Conservation (phyloP, 2,888 invertebrate genomes). For the Diploptera punctata region DNA sequence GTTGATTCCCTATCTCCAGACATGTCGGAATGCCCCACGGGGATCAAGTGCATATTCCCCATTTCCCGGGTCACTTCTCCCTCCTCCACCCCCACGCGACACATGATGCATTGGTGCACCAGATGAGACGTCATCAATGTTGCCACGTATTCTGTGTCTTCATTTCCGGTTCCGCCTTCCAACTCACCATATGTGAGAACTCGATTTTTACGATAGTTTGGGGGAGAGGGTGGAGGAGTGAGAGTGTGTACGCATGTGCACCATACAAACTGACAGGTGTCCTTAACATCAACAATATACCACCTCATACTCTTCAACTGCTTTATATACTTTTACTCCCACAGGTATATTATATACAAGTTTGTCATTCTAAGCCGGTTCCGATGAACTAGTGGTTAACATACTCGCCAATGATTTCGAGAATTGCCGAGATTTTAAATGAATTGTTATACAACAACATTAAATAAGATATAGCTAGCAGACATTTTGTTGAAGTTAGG, state of each 20-base stretch:
- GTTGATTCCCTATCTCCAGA: background rate
- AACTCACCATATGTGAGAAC: slow-evolving; percentile 24
- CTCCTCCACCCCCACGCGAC: slow-evolving; percentile 24
- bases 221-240: background rate
- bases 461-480: no score
- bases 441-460: no score
- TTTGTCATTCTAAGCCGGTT: no score
- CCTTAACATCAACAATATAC: no score
- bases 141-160: slow-evolving; percentile 30
- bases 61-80: slow-evolving; percentile 39
- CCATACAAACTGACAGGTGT: background rate
- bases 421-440: no score
- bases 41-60: slow-evolving; percentile 32
- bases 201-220: background rate
- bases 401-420: no score
- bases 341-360: no score
- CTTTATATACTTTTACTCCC: no score
- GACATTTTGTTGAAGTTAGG: no score
- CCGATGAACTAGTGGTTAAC: no score
- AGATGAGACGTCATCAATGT: slow-evolving; percentile 14
- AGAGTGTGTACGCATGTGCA: no score
- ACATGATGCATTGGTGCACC: slow-evolving; percentile 15
- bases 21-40: slow-evolving; percentile 14
- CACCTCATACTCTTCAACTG: no score
- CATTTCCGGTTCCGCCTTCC: slow-evolving; percentile 38